Evolutionary conservation across 2,797 vertebrate genomes (phyloP).

Genomic region (Botia almorhae): DNA sequence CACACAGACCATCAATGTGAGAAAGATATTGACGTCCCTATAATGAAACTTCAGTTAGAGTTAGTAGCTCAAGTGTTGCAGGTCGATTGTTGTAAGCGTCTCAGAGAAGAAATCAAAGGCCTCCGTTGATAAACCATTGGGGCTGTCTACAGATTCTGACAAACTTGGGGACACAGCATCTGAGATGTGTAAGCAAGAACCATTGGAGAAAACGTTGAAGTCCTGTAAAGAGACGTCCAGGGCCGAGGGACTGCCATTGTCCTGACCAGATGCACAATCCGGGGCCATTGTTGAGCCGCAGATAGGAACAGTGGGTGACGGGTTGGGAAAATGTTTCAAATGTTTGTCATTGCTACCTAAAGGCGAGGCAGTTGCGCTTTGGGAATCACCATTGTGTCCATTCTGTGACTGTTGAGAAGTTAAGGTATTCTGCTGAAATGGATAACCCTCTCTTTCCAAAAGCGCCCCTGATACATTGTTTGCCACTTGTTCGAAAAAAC

Average conservation of each 20-base stretch:
- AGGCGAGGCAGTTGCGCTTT: constrained; percentile 88
- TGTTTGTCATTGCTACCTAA: constrained; percentile 99
- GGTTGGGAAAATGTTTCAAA: constrained; percentile 96
- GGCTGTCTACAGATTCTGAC: constrained; percentile 89
- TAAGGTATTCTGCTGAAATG: constrained; percentile 89
- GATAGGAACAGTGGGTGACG: constrained; percentile 91
- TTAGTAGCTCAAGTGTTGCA: constrained; percentile 94
- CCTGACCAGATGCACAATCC: constrained; percentile 93
- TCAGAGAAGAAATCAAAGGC: constrained; percentile 96
- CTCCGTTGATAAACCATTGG: constrained; percentile 87
- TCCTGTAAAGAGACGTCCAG: constrained; percentile 90
- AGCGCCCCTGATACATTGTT: constrained; percentile 83
- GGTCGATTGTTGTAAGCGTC: constrained; percentile 93
- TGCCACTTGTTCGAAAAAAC: constrained; percentile 82
- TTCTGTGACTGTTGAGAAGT: constrained; percentile 85
- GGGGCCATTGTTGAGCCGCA: constrained; percentile 91
- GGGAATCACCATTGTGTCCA: constrained; percentile 90
- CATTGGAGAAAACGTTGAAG: constrained; percentile 89
- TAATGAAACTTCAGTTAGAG: constrained; percentile 65
- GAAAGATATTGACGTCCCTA: constrained; percentile 57
- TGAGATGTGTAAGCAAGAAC: constrained; percentile 90
- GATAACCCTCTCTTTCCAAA: constrained; percentile 87
- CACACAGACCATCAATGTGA: constrained; percentile 59
- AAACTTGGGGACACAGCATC: constrained; percentile 89
- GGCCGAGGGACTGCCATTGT: constrained; percentile 90